These are phyloP conservation scores for Nyctalus aviator DNA, from an alignment of 2,797 vertebrate genomes.

Conservation along the genomic window DNA sequence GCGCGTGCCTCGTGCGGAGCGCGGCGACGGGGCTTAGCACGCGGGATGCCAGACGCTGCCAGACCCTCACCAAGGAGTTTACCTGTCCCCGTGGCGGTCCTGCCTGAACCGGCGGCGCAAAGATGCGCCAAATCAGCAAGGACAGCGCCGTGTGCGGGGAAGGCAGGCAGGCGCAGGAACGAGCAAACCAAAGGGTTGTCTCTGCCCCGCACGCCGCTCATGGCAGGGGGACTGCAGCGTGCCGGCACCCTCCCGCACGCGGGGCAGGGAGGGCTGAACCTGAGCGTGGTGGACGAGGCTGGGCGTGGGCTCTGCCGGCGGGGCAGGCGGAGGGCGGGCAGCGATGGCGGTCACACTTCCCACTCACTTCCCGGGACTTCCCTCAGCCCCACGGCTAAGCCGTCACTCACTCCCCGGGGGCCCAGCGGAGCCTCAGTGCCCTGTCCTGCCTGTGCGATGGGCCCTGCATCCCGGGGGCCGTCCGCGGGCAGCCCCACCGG, in stretches of 20 bases:
- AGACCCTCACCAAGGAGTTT: constrained; percentile 1
- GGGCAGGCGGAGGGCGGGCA: background rate
- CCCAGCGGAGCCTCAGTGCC: background rate
- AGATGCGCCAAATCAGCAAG: constrained; percentile 24
- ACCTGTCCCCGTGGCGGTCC: background rate
- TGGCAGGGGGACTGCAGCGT: background rate
- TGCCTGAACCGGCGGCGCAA: background rate
- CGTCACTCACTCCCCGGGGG: background rate
- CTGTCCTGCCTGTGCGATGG: too few species aligned
- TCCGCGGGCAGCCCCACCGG: background rate
- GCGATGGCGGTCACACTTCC: background rate
- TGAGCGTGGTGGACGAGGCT: background rate
- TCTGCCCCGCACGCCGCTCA: background rate
- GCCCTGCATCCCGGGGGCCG: background rate
- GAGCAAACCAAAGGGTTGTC: background rate
- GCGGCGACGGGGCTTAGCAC: too few species aligned
- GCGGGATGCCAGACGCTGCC: background rate
- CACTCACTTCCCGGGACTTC: too few species aligned
- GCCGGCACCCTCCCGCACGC: background rate
- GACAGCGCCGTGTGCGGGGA: constrained; percentile 3
- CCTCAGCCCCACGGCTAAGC: background rate
- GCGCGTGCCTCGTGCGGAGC: background rate
- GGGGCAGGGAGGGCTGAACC: background rate
- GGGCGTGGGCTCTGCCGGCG: background rate
- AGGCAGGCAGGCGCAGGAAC: background rate